Conservation (phyloP, 2,888 invertebrate genomes). For the Argyra leucocephala region DNA sequence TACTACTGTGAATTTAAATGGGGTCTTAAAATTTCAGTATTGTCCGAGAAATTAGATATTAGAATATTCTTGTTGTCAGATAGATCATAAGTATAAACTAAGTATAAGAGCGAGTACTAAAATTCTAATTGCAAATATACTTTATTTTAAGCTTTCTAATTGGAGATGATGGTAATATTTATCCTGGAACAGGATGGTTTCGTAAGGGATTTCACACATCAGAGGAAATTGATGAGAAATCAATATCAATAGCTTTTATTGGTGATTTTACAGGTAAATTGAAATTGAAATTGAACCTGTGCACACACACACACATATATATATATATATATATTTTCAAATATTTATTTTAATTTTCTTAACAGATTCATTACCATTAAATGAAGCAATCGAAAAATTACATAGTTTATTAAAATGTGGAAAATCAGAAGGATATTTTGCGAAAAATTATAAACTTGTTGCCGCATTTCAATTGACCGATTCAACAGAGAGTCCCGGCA, state of each 20-base stretch:
- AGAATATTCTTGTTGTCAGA: too few species aligned
- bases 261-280: constrained; percentile 44
- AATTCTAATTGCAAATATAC: too few species aligned
- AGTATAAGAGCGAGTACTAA: too few species aligned
- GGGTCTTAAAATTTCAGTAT: neutral
- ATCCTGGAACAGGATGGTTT: constrained; percentile 51
- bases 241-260: constrained; percentile 49
- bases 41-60: too few species aligned
- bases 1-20: neutral
- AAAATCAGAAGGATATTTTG: neutral
- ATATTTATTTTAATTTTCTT: neutral
- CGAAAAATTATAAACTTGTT: neutral
- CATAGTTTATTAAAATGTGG: neutral
- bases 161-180: constrained; percentile 51
- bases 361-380: neutral
- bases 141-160: constrained; percentile 43
- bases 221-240: constrained; percentile 45
- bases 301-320: too few species aligned
- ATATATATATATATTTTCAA: too few species aligned
- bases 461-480: neutral
- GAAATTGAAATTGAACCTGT: too few species aligned
- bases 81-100: too few species aligned
- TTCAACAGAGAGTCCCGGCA: neutral
- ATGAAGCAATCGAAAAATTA: neutral
- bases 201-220: constrained; percentile 47